phyloP scores from a whole-genome alignment of 92 coral and sea anemone species.

The Hydrozoanthus gracilis region DNA sequence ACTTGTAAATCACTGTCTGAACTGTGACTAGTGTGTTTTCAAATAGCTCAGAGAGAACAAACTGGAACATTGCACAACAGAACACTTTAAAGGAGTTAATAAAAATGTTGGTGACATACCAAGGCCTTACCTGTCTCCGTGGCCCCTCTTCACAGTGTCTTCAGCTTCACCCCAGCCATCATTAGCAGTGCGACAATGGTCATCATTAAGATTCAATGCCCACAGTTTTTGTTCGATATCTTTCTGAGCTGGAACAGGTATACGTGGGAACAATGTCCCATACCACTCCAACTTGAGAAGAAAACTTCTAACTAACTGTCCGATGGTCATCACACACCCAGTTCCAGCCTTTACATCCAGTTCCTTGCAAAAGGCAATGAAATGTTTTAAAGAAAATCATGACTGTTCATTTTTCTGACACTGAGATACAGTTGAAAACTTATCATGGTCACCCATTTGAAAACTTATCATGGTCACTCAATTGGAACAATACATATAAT shows the following conservation, averaged over 20 bases:
- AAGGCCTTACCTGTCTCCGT: slow-evolving; percentile 54
- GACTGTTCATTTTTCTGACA: too few relatives aligned
- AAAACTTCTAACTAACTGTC: slow-evolving; percentile 97
- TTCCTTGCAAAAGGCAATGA: slow-evolving; percentile 63
- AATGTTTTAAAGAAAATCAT: neutral
- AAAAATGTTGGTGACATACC: slow-evolving; percentile 38
- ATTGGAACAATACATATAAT: too few relatives aligned
- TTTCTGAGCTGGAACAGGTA: slow-evolving; percentile 95
- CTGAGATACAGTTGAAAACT: too few relatives aligned
- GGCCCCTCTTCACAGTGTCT: slow-evolving; percentile 69
- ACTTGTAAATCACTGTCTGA: too few relatives aligned
- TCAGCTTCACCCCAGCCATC: slow-evolving; percentile 95
- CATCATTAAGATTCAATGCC: slow-evolving; percentile 86
- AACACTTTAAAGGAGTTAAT: too few relatives aligned
- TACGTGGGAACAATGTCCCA: slow-evolving; percentile 96
- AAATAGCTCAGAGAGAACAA: too few relatives aligned
- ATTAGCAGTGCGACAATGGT: slow-evolving; percentile 87
- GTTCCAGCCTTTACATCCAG: slow-evolving; percentile 96
- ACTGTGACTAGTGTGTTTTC: too few relatives aligned
- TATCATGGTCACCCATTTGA: too few relatives aligned
- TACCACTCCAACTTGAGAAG: slow-evolving; percentile 96
- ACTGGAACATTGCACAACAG: too few relatives aligned
- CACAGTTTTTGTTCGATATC: slow-evolving; percentile 77
- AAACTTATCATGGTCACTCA: too few relatives aligned
- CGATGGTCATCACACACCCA: slow-evolving; percentile 95